Base-by-base conservation (phyloP, 92 coral and sea anemone species). In the Phymanthus crucifer region DNA sequence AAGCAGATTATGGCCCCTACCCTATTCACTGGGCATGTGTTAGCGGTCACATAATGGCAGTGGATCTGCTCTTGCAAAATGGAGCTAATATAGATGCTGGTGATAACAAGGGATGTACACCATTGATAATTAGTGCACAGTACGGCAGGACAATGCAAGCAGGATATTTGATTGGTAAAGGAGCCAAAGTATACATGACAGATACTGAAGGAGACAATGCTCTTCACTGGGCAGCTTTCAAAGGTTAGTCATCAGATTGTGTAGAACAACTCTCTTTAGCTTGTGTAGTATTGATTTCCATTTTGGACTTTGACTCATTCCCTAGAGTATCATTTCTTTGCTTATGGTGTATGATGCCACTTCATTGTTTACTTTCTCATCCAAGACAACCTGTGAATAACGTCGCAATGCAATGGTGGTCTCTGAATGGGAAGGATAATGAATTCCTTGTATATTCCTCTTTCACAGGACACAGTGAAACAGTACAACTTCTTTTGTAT, bases 21-120 rank as follows among this genome's bases (percentile, higher is more conserved):
- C 97, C 98, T 0, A 93, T 95, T 54, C 98, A 95, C 83, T 95
- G 98, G 98, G 98, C 98, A 36, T 95, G 98, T 77, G 93, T 93
- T 40, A 87, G 90, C 80, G 98, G 98, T 23, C 95, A 95, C 66
- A 93, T 95, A 74, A 90, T 89, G 76, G 89, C 94, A 24, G 97
- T 95, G 21, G 98, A 95, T 81, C 87, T 95, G 66, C 87, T 95
- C 67, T 72, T 95, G 57, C 98, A 93, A 82, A 93, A 95, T 79
- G 98, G 98, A 40, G 98, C 94, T 1, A 84, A 85, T 36, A 78
- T 95, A 67, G 92, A 95, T 76, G 78, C 86, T 71, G 79, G 88
- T 6, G 98, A 95, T 79, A 95, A 95, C 72, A 95, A 92, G 75
- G 94, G 97, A 19, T 95, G 98, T 48, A 88, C 98, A 40, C 98